Evolutionary conservation across 64 coral and sea anemone genomes (phyloP).

Genomic region (Stichodactyla mertensii): DNA sequence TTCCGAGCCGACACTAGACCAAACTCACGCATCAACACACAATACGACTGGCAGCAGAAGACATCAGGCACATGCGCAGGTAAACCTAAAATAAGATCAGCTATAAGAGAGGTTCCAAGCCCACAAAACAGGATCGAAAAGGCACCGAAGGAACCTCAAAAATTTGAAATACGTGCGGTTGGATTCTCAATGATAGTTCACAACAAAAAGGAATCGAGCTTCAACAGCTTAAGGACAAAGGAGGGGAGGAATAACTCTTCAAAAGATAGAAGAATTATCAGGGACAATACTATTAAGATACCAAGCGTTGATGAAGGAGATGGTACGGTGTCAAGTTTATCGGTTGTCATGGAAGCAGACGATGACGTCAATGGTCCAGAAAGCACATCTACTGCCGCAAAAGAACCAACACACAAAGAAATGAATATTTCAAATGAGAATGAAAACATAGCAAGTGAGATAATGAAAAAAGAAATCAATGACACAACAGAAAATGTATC

Average conservation of each 20-base stretch:
- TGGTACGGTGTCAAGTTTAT: neutral
- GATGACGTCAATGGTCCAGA: neutral
- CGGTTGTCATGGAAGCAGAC: neutral
- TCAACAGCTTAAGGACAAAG: neutral
- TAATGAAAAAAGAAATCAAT: neutral
- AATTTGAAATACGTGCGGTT: neutral
- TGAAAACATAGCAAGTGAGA: neutral
- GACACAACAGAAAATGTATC: neutral
- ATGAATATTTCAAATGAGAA: neutral
- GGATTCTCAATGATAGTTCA: neutral
- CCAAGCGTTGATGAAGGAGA: neutral
- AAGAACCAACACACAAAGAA: neutral
- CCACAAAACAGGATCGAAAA: neutral
- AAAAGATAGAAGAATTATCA: neutral
- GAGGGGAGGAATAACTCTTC: neutral
- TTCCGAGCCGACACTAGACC: neutral
- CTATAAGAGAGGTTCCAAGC: constrained; percentile 13
- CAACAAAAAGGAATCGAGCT: neutral
- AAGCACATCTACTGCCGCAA: neutral
- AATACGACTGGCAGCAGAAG: neutral
- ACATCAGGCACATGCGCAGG: neutral
- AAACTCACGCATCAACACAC: neutral
- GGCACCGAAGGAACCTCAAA: neutral
- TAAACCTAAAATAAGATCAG: constrained; percentile 3
- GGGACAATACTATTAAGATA: constrained; percentile 1